Evolutionary conservation across 2,888 invertebrate species (phyloP).

Genomic region (Dioctria rufipes): DNA sequence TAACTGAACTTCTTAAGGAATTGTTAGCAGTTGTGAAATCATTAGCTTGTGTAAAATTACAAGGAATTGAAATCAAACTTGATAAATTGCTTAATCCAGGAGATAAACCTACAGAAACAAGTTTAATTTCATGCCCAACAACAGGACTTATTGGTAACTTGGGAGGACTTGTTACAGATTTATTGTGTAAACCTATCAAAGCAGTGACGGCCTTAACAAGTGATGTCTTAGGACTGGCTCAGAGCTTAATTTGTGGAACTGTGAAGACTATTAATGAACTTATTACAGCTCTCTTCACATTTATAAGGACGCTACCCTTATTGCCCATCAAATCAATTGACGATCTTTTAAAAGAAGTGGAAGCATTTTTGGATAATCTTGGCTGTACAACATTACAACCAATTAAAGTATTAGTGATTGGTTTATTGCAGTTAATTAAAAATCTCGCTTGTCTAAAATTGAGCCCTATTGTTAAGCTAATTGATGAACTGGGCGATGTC

Average conservation of each 20-base stretch:
- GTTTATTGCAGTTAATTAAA: background rate
- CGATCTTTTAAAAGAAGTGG: background rate
- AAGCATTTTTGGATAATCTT: background rate
- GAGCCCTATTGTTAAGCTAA: background rate
- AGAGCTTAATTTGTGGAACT: slow-evolving; percentile 6
- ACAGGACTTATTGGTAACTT: background rate
- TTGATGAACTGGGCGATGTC: background rate
- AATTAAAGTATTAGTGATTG: background rate
- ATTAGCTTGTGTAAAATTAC: slow-evolving; percentile 15
- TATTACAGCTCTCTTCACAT: background rate
- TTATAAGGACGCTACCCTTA: background rate
- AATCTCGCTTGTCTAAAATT: slow-evolving; percentile 22
- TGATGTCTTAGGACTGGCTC: background rate
- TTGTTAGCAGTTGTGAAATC: background rate
- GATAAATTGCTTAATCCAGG: background rate
- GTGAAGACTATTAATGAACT: background rate
- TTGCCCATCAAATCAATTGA: background rate
- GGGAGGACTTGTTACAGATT: slow-evolving; percentile 2
- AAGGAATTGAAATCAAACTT: background rate
- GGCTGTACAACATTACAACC: background rate
- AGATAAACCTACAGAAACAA: background rate
- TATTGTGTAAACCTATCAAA: slow-evolving; percentile 21
- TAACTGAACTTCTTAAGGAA: background rate
- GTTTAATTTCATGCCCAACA: background rate
- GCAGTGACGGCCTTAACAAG: background rate